Base-by-base conservation (phyloP, 2,888 invertebrate species). In the Prosapia bicincta region DNA sequence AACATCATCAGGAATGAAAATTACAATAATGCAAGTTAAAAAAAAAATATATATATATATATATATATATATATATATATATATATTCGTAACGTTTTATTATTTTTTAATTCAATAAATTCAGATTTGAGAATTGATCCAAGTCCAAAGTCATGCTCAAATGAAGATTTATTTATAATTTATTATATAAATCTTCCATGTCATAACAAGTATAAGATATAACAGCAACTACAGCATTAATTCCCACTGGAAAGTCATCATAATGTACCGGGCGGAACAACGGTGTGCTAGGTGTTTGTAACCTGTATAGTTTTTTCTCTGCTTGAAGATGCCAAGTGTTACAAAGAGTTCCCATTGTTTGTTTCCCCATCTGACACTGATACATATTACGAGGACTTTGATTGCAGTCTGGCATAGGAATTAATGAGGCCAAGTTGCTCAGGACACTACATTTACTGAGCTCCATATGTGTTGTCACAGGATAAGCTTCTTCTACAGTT, bases 161-260 rank as follows among this genome's bases (percentile, higher is more conserved):
- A 92, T 0, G 98, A 92, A 0, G 93, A 89, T 84, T 98, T 98
- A 86, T 99, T 99, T 77, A 99, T 95, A 72, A 99, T 95, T 97
- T n/a, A n/a, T n/a, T n/a, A n/a, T n/a, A 99, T 99, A 0, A 99
- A 85, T 99, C 99, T 88, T 99, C 99, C 99, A 99, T 99, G 83
- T 99, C 99, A 85, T 98, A 99, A 13, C 99, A 99, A 20, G 99
- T 99, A 82, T 99, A 99, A 0, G 99, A 98, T 80, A 99, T 95
- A 66, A 99, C 98, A 69, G 99, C 99, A 0, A 99, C 96, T 76
- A 99, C 92, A 0, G 99, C 99, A 85, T 99, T 99, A 0, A 96
- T 98, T 13, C 99, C 99, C 87, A 95, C 91, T 0, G 98, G 94
- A 85, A 94, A 99, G 83, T 98, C 94, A 84, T 99, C 98, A 83